Evolutionary conservation across 2,888 invertebrate species (phyloP), one percentile per base, ranked within the genome.

Genomic region (Trimorus sp.): DNA sequence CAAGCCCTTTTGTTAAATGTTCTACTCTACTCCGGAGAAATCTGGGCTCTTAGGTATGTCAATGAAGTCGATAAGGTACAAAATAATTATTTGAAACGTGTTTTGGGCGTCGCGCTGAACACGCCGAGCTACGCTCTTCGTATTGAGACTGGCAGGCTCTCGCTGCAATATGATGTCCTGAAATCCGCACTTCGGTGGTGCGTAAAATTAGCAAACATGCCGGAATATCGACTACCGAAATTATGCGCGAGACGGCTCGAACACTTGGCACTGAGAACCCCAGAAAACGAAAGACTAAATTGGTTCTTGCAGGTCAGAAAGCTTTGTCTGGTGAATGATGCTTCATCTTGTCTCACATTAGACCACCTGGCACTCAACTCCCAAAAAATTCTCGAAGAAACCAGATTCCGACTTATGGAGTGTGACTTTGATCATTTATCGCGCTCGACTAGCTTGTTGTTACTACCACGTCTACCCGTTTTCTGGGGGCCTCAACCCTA

Each of bases 231-330:
- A n/a, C 14, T 49, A 3, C 48, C 63, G 14, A 63, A 63, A n/a
- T 9, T 63, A 0, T 63, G 63, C 14, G 49, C 49, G 7, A 48
- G 36, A 11, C 36, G 63, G 6, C 9, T 63, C 7, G 49, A 63
- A 49, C 9, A 0, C 9, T 14, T 63, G 49, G 49, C 63, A 26
- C 9, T 9, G 16, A 26, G 45, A 14, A 15, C 26, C 7, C 63
- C 63, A n/a, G 37, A 2, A 9, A 49, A 36, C n/a, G 37, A 49
- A 14, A 63, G 49, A 14, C 49, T 36, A 36, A 63, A 63, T 36
- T 63, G 63, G 60, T 9, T 60, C 12, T 8, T 45, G 60, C 60
- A 60, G 26, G 26, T 60, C 26, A 60, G 16, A 60, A 45, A 45
- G 8, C 60, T 60, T 6, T 60, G 60, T 26, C 15, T 60, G 45